A percentile compares a stretch with the other conserved stretches of the same genome.
Evolutionary conservation across 2,113 vertebrate species (phyloP).

Genomic region (Crotalus tigris): DNA sequence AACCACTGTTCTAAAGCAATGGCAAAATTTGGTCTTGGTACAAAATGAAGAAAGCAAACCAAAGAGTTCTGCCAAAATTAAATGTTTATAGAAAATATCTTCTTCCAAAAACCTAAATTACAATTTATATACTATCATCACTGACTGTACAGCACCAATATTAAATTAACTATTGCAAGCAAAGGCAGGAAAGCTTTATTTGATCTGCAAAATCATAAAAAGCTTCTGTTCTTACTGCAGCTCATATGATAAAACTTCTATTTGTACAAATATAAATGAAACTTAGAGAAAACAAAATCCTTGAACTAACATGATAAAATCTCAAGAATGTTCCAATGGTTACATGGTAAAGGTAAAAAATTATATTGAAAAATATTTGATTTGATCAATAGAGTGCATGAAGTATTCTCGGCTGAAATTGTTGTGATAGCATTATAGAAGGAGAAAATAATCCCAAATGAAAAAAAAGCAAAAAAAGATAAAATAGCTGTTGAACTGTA

Average conservation of each 20-base stretch:
- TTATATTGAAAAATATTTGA: neutral
- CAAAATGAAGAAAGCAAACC: neutral
- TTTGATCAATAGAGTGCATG: neutral
- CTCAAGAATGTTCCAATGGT: neutral
- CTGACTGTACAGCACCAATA: neutral
- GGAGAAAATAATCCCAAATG: neutral
- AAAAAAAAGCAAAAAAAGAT: neutral
- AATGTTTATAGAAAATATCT: neutral
- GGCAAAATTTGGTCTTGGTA: neutral
- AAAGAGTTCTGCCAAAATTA: neutral
- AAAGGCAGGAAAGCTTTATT: neutral
- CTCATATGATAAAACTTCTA: neutral
- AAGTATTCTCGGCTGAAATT: neutral
- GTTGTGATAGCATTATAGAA: neutral
- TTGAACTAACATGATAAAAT: neutral
- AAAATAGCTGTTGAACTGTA: neutral
- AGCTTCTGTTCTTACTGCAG: neutral
- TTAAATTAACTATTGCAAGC: neutral
- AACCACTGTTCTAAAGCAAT: neutral
- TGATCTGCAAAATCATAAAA: neutral
- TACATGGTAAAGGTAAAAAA: neutral
- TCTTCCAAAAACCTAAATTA: neutral
- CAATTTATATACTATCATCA: neutral
- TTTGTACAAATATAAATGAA: neutral
- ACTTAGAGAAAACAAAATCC: neutral